Base-by-base conservation (phyloP, 35 echinoderm and acorn worm species). In the Ptychodera flava region DNA sequence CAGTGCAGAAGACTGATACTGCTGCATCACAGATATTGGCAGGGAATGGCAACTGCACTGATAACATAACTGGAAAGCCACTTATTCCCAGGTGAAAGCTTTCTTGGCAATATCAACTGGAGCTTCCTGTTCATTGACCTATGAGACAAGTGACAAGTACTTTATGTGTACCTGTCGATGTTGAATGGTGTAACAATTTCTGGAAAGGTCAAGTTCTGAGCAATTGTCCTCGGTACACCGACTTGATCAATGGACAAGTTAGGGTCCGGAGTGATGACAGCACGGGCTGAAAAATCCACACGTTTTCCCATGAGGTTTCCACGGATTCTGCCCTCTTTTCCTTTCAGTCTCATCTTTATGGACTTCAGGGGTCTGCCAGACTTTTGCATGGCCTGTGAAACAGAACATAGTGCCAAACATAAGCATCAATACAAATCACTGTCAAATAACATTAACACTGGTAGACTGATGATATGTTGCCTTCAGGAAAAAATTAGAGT, bases 221-320 rank as follows among this genome's bases (percentile, higher is more conserved):
- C 96, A 33, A 99, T 92, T 28, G 93, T 99, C 77, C 93, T 92
- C 0, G 96, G 96, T 22, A 94, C 92, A 22, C 96, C 96, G 0
- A 99, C 96, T 76, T 98, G 96, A 84, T 99, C 96, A 80, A 99
- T 99, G 89, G 88, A 89, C 28, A 99, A 80, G 37, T 94, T 99
- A 28, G 96, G 96, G 34, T 99, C 92, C 0, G 96, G 96, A 16
- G 96, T 94, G 85, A 94, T 94, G n/a, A 99, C 93, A 80, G 93
- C 93, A 88, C 96, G 95, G 33, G 96, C 96, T 0, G 96, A 99
- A 77, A 99, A 99, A 53, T 99, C 96, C 29, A 98, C 96, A 92
- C 96, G 93, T 78, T 94, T 99, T 35, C 96, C 96, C 96, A 99
- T 99, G 16, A 99, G 90, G 88, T 99, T 99, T 88, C 96, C 93